Conservation (phyloP, 2,113 vertebrate genomes). For the Zosterops hypoxanthus region DNA sequence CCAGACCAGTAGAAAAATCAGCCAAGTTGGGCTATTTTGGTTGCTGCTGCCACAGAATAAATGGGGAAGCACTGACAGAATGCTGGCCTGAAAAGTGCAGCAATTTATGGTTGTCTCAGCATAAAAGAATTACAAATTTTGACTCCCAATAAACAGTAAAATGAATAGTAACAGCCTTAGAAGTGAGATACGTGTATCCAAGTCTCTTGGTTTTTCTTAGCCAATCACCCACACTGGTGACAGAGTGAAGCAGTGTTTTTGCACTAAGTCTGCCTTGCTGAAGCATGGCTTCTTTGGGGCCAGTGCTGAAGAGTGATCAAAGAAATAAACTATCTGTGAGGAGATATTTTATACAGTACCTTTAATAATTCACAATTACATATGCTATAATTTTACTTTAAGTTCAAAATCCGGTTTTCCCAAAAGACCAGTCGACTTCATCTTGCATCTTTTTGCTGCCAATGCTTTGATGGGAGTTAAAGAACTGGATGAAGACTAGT, state of each 20-base stretch:
- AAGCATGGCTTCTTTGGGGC: not conserved
- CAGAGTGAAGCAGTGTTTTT: not conserved
- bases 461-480: not conserved
- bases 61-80: not conserved
- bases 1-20: not conserved
- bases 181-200: not conserved
- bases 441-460: not conserved
- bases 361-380: not conserved
- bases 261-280: not conserved
- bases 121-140: not conserved
- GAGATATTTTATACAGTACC: not conserved
- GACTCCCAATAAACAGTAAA: not conserved
- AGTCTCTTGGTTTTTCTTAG: not conserved
- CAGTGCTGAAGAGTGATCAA: not conserved
- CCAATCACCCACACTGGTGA: rapidly evolving
- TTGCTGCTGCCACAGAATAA: not conserved
- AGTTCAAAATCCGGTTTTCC: not conserved
- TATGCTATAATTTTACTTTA: not conserved
- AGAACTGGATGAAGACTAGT: not conserved
- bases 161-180: not conserved
- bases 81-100: not conserved
- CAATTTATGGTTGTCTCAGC: not conserved
- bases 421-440: not conserved
- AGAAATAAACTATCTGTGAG: not conserved
- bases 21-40: not conserved